Conservation (phyloP, 2,888 invertebrate species). For the Microdon myrmicae region DNA sequence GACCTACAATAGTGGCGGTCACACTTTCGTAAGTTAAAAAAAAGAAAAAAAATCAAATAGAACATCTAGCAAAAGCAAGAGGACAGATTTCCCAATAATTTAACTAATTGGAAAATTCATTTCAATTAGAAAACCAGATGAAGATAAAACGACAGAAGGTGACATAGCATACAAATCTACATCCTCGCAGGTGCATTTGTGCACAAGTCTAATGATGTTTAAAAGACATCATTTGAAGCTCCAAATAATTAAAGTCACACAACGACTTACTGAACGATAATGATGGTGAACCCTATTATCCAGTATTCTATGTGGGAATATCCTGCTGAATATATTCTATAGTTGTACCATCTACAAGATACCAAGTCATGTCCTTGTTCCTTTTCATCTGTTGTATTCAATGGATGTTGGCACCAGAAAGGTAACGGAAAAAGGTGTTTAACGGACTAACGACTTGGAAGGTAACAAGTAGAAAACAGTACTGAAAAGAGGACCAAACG, state of each 20-base stretch:
- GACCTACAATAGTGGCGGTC: too few species aligned
- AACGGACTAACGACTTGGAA: conserved; percentile 51
- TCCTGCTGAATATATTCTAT: too few species aligned
- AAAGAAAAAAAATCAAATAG: too few species aligned
- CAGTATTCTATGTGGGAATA: conserved; percentile 23
- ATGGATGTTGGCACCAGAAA: conserved; percentile 23
- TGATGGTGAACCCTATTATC: conserved; percentile 30
- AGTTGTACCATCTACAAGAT: too few species aligned
- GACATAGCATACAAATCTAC: conserved; percentile 13
- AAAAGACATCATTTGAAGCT: conserved; percentile 32
- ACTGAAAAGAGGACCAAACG: conserved; percentile 12
- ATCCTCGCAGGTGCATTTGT: neutral
- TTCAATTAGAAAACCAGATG: neutral
- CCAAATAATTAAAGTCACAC: conserved; percentile 45
- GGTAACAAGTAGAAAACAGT: conserved; percentile 37
- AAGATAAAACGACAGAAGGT: conserved; percentile 20
- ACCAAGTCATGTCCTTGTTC: conserved; percentile 38
- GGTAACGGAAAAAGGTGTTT: conserved; percentile 25
- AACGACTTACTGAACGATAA: conserved; percentile 17
- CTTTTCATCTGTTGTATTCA: conserved; percentile 48
- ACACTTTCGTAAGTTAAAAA: too few species aligned
- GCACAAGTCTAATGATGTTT: conserved; percentile 28
- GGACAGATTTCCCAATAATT: conserved; percentile 16
- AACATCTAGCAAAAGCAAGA: too few species aligned
- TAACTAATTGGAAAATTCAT: conserved; percentile 20